phyloP scores from a whole-genome alignment of 2,113 vertebrate genomes.

The Athene cunicularia region DNA sequence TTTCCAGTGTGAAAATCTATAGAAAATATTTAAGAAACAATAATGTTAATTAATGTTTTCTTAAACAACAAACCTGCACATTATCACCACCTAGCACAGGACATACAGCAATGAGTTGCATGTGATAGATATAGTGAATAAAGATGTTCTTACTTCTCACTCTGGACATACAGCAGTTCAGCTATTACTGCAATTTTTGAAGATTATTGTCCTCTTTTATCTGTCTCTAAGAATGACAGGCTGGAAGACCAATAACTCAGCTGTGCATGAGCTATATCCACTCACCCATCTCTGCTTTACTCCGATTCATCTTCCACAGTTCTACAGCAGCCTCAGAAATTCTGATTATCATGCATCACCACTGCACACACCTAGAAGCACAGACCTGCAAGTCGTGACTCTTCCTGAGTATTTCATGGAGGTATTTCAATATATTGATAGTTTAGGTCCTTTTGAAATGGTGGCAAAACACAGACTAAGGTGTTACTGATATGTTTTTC shows the following conservation, averaged over 20 bases:
- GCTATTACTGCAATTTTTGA: neutral
- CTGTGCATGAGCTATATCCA: neutral
- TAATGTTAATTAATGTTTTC: neutral
- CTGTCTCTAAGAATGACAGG: neutral
- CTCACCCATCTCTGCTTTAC: fast-evolving
- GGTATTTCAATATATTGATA: neutral
- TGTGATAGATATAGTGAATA: neutral
- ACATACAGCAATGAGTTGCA: fast-evolving
- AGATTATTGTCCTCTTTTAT: neutral
- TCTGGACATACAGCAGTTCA: neutral
- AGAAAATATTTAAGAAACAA: neutral
- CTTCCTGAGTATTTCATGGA: neutral
- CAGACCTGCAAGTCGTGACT: neutral
- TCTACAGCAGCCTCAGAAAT: neutral
- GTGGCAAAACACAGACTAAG: neutral
- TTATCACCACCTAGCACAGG: neutral
- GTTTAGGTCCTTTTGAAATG: neutral
- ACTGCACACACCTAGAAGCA: neutral
- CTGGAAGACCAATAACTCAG: neutral
- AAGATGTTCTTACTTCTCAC: neutral
- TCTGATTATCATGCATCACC: neutral
- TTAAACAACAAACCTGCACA: neutral
- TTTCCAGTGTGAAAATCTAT: neutral
- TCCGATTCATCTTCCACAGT: neutral
- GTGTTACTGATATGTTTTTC: neutral